Evolutionary conservation across 2,113 vertebrate genomes (phyloP).

Genomic region (Bos javanicus): DNA sequence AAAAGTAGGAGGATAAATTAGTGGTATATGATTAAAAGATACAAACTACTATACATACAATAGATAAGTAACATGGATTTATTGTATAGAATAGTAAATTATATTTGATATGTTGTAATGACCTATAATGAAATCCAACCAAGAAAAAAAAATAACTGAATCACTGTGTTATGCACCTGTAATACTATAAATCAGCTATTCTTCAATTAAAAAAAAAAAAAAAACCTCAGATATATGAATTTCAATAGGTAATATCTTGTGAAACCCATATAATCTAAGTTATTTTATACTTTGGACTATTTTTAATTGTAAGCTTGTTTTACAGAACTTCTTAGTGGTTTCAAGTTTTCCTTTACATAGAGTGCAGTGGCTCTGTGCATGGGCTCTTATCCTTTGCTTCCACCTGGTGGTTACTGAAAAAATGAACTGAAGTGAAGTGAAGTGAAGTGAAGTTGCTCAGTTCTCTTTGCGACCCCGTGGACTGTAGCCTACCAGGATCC

Average conservation of each 20-base stretch:
- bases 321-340: background rate
- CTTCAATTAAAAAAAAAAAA: background rate
- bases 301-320: background rate
- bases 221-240: background rate
- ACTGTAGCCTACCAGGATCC: background rate
- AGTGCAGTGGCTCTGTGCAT: accelerated
- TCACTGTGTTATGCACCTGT: background rate
- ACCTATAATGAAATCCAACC: background rate
- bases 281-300: background rate
- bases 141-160: background rate
- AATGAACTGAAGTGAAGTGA: background rate
- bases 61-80: background rate
- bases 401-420: background rate
- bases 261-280: background rate
- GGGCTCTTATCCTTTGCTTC: conserved; percentile 25
- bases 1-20: too few relatives aligned
- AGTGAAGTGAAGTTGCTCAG: background rate
- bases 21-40: background rate
- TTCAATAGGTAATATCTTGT: background rate
- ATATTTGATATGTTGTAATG: background rate
- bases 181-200: background rate
- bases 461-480: background rate
- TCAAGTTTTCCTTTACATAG: background rate
- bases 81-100: background rate
- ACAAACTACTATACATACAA: background rate